Evolutionary conservation across 30 jellyfish, hydroid and myxozoan genomes (phyloP).

Genomic region (Aurelia aurita complex sp. Pacific): DNA sequence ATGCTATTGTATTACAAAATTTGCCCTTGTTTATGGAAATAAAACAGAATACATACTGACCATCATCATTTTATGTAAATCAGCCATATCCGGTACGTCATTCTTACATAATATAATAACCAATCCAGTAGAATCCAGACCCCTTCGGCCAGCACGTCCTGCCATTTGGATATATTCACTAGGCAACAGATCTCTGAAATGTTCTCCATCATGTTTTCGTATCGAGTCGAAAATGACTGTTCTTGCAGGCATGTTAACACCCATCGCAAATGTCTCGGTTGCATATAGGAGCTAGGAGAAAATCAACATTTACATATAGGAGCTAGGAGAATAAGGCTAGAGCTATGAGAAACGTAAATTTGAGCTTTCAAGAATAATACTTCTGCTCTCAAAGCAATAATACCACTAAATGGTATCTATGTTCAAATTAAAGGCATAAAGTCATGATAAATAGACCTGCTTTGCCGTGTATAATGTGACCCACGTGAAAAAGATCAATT

Average conservation of each 20-base stretch:
- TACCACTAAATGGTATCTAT: too few species aligned
- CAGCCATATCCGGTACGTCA: conserved; percentile 91
- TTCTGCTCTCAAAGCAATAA: too few species aligned
- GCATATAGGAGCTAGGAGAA: conserved; percentile 86
- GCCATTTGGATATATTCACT: conserved; percentile 99
- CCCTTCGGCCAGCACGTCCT: conserved; percentile 99
- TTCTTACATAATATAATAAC: conserved; percentile 90
- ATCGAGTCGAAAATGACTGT: conserved; percentile 93
- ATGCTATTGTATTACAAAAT: too few species aligned
- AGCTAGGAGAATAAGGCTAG: neutral
- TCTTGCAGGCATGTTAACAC: conserved; percentile 99
- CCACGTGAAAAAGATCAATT: too few species aligned
- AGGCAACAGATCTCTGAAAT: conserved; percentile 83
- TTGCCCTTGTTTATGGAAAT: too few species aligned
- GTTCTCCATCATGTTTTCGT: conserved; percentile 91
- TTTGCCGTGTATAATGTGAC: too few species aligned
- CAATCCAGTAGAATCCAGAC: conserved; percentile 98
- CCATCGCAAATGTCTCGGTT: conserved; percentile 99
- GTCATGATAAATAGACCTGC: too few species aligned
- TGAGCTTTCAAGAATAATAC: too few species aligned
- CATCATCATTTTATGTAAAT: conserved; percentile 92
- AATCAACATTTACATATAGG: neutral
- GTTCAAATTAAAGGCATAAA: too few species aligned
- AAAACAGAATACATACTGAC: conserved; percentile 27
- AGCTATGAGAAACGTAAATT: neutral